Conservation (phyloP, 2,113 vertebrate species). For the Perca schrenkii region DNA sequence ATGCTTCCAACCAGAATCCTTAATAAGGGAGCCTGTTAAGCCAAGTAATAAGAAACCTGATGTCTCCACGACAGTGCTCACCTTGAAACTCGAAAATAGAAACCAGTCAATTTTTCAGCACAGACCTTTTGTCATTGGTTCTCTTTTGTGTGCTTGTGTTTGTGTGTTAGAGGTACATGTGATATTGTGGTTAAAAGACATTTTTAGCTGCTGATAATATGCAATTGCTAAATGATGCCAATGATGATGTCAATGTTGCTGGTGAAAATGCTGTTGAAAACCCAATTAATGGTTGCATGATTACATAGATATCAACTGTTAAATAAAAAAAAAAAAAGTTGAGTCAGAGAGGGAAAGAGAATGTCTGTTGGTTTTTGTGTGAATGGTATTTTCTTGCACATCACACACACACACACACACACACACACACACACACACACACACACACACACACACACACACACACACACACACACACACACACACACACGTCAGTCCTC, state of each 20-base stretch:
- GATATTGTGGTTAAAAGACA: slow-evolving; percentile 50
- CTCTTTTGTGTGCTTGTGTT: not conserved
- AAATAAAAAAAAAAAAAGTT: not conserved
- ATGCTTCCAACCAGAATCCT: slow-evolving; percentile 85
- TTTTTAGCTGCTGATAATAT: not conserved
- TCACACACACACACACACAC: not conserved
- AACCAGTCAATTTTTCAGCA: slow-evolving; percentile 62
- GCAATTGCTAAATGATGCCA: not conserved
- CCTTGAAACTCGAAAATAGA: slow-evolving; percentile 83
- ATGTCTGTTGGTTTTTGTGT: slow-evolving; percentile 42
- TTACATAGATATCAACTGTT: slow-evolving; percentile 20
- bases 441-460: no score
- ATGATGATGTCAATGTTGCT: not conserved
- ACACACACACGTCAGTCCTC: slow-evolving; percentile 39
- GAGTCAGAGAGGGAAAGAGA: slow-evolving; percentile 10
- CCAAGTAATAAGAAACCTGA: slow-evolving; percentile 86
- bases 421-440: no score
- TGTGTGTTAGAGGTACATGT: slow-evolving; percentile 53
- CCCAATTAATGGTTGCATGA: not conserved
- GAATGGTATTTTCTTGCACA: slow-evolving; percentile 30
- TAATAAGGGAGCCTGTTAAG: slow-evolving; percentile 87
- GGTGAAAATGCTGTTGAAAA: not conserved
- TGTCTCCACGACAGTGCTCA: slow-evolving; percentile 82
- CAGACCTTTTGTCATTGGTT: slow-evolving; percentile 56
- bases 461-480: not conserved